Base-by-base conservation (phyloP, 2,888 invertebrate genomes). In the Aporophyla lueneburgensis region DNA sequence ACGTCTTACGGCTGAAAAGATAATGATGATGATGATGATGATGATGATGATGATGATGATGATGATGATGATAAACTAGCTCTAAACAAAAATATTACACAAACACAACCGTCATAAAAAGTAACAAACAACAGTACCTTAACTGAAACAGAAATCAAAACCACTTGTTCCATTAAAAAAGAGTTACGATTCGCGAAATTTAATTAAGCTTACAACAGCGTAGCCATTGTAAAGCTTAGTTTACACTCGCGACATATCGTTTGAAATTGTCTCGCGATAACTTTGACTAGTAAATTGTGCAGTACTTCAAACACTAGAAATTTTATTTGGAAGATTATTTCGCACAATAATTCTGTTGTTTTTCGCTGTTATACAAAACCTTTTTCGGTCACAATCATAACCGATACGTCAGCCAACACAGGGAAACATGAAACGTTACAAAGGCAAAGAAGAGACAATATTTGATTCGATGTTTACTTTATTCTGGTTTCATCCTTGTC, bases 131-230 rank as follows among this genome's bases (percentile, higher is more conserved):
- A 12, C 16, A 77, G 43, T 1, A 19, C 14, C 12, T 14, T 14
- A 46, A 61, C 12, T n/a, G 14, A 16, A 46, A 53, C 16, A 62
- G 53, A 33, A 54, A 79, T 62, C 46, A 49, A 49, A 62, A 43
- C 19, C 49, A 27, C 40, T 33, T 56, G 9, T 62, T 79, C 40
- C 46, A 61, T 49, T 70, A 24, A 58, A 70, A 53, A 43, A 24
- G 43, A 67, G n/a, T 59, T 53, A 74, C 33, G 46, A 71, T 33
- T 56, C 67, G 58, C 40, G 12, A 80, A 80, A 83, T 83, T 77
- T 69, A 80, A 83, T 84, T 71, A 80, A 74, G 62, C 76, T 73
- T 43, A 69, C 71, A 68, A 54, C 16, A 66, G 46, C 56, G 21
- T 33, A 7, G 53, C 49, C 33, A 62, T 72, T 83, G 33, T 76